Conservation (phyloP, 2,888 invertebrate species). For the Oeneis ivallda region DNA sequence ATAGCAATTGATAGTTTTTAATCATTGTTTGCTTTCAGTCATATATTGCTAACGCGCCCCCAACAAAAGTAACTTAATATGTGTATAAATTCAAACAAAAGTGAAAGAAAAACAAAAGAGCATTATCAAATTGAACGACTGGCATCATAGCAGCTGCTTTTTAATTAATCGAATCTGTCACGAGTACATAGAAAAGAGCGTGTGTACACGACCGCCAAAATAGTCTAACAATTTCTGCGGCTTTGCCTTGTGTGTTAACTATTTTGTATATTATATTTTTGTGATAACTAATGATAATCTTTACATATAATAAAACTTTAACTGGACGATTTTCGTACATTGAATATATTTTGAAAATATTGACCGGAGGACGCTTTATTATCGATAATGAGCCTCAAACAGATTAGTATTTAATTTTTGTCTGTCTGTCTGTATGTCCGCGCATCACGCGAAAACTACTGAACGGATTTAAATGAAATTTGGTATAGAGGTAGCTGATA, state of each 20-base stretch:
- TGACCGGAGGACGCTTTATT: no score
- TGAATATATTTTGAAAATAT: no score
- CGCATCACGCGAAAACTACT: no score
- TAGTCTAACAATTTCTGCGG: not conserved
- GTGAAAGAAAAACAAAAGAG: slow-evolving; percentile 26
- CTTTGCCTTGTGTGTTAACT: not conserved
- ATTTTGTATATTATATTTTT: not conserved
- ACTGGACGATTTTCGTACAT: no score
- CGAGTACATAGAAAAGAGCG: slow-evolving; percentile 12
- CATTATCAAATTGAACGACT: slow-evolving; percentile 29
- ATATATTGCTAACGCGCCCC: not conserved
- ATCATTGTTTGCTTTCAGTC: slow-evolving; percentile 15
- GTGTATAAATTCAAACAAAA: slow-evolving; percentile 21
- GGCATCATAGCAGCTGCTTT: slow-evolving; percentile 24
- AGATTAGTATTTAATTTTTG: no score
- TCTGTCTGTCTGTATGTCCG: no score
- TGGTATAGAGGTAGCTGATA: no score
- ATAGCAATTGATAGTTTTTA: slow-evolving; percentile 9
- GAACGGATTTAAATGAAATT: no score
- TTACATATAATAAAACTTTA: no score
- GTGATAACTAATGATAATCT: no score
- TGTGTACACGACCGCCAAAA: slow-evolving; percentile 9
- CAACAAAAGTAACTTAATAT: slow-evolving; percentile 27
- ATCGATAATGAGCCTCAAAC: no score
- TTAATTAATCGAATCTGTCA: slow-evolving; percentile 26